Evolutionary conservation across 2,888 invertebrate genomes (phyloP), one percentile per base, ranked within the genome.

Genomic region (Nasonovia ribisnigri): DNA sequence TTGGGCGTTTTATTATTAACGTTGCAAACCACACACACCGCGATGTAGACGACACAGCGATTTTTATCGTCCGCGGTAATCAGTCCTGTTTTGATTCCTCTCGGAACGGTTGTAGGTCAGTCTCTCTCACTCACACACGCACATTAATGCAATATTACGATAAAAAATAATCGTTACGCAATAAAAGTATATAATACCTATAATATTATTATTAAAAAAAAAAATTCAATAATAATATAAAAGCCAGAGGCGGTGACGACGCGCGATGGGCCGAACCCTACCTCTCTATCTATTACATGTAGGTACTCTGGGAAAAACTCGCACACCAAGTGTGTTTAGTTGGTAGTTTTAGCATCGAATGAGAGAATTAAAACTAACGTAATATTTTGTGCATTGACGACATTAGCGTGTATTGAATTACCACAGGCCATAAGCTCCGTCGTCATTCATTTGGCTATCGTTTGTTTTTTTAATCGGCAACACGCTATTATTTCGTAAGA

Each of bases 41-140:
- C 20, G 60, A n/a, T 46, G 11, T 42, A 3, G 43, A 43, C 24
- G 43, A 84, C 42, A 43, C 42, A 84, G 20, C 43, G 46, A 46
- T 90, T 24, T 46, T 60, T 24, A 46, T 90, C 43, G 67, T 60
- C 20, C 60, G 24, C 42, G 13, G 36, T 89, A 42, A 11, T 46
- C 11, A n/a, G 60, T 89, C 11, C 26, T 36, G n/a, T 77, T 77
- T 77, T n/a, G 20, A 29, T 20, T 57, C 29, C 36, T 77, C 77
- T 77, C 36, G 36, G 36, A 36, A 36, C 57, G 88, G 29, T 88
- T 88, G 89, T 89, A 60, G 89, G 89, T 89, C 57, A 89, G 46
- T 46, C 46, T 51, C 51, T 36, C 46, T 77, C 36, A 36, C 20
- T 20, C 36, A 2, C 77, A 20, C 67, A n/a, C n/a, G 1, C 36